A percentile compares a stretch with the other conserved stretches of the same genome.
phyloP scores from a whole-genome alignment of 2,113 vertebrate species.

The Nycticryphes semicollaris region DNA sequence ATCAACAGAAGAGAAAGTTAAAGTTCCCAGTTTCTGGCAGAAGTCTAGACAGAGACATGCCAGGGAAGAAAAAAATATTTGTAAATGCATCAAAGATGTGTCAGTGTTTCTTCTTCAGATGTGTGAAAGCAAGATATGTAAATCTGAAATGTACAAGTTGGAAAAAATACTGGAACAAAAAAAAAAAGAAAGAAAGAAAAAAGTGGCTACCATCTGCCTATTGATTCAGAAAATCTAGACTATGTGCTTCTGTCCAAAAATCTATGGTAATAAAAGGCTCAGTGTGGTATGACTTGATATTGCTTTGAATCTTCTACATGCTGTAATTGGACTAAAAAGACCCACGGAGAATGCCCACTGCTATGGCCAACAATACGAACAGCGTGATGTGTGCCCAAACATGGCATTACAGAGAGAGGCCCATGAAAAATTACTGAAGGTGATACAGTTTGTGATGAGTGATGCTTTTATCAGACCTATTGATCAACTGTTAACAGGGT shows the following conservation, averaged over 20 bases:
- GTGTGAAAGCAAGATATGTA: constrained; percentile 63
- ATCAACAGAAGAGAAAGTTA: neutral
- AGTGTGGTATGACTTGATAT: constrained; percentile 52
- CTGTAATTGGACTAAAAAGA: neutral
- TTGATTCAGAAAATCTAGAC: constrained; percentile 52
- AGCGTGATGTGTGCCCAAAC: neutral
- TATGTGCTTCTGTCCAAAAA: constrained; percentile 36
- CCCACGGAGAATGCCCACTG: neutral
- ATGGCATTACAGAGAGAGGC: neutral
- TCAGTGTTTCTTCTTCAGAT: constrained; percentile 50
- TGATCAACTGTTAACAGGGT: neutral
- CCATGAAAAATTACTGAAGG: neutral
- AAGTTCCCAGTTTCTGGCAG: neutral
- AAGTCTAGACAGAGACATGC: neutral
- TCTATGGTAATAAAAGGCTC: constrained; percentile 67
- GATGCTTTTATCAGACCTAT: constrained; percentile 14
- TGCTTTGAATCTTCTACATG: neutral
- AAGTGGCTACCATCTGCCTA: constrained; percentile 53
- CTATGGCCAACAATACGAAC: neutral
- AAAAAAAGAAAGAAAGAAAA: neutral
- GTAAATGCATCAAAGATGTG: constrained; percentile 51
- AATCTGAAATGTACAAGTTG: constrained; percentile 43
- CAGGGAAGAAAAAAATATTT: constrained; percentile 19
- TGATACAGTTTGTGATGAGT: neutral
- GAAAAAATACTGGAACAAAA: neutral